Percentiles rank a stretch among this genome's conserved stretches.
Conservation (phyloP, 2,113 vertebrate species). For the Oreotrochilus melanogaster region DNA sequence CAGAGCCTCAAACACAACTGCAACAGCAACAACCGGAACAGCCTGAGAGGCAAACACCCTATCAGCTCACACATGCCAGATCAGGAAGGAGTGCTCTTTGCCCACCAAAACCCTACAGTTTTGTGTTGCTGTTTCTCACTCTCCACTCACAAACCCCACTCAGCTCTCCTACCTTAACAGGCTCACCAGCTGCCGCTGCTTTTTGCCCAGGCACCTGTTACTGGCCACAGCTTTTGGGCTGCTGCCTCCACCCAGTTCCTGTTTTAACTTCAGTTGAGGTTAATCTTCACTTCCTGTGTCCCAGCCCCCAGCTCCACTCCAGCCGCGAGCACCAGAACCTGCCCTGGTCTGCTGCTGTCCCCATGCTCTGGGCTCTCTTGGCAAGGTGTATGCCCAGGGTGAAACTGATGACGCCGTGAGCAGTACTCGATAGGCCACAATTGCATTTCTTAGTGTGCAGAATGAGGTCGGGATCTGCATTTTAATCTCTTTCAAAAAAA, state of each 20-base stretch:
- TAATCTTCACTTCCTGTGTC: slow-evolving; percentile 18
- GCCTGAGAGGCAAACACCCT: background rate
- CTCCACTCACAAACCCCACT: background rate
- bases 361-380: rapidly evolving
- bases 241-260: slow-evolving; percentile 13
- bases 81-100: background rate
- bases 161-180: slow-evolving; percentile 41
- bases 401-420: no score
- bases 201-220: background rate
- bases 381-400: rapidly evolving
- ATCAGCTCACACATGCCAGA: background rate
- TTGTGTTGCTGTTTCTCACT: background rate
- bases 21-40: background rate
- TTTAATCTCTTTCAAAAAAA: background rate
- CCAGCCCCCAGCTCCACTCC: background rate
- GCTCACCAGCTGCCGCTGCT: background rate
- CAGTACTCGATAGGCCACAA: background rate
- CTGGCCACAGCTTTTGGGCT: background rate
- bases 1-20: background rate
- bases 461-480: background rate
- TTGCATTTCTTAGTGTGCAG: background rate
- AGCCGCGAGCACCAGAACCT: background rate
- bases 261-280: slow-evolving; percentile 11
- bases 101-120: background rate
- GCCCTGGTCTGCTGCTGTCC: background rate